Conservation (phyloP, 2,797 vertebrate species). For the Echeneis naucrates region DNA sequence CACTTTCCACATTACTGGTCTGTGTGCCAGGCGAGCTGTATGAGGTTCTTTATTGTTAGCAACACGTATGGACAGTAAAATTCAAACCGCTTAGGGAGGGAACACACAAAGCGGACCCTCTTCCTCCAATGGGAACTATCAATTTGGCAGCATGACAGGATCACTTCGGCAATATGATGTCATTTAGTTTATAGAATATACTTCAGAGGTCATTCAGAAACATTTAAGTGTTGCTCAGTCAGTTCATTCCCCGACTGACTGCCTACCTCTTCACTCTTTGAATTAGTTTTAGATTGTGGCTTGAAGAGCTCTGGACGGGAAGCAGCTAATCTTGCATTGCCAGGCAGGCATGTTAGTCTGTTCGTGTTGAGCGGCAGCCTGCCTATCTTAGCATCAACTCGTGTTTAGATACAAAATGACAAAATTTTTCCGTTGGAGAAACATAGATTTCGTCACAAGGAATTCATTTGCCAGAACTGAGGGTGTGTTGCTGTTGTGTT, state of each 20-base stretch:
- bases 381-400: slow-evolving; percentile 25
- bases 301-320: slow-evolving; percentile 43
- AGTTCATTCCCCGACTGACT: slow-evolving; percentile 10
- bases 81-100: not conserved
- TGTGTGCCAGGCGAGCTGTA: not conserved
- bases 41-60: not conserved
- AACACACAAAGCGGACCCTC: not conserved
- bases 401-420: slow-evolving; percentile 20
- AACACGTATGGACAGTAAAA: not conserved
- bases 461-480: slow-evolving; percentile 12
- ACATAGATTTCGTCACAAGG: slow-evolving; percentile 23
- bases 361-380: slow-evolving; percentile 22
- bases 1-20: slow-evolving; percentile 25
- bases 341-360: slow-evolving; percentile 38
- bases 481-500: slow-evolving; percentile 22
- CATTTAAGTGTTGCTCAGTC: not conserved
- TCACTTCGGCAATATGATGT: not conserved
- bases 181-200: not conserved
- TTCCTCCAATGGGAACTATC: not conserved
- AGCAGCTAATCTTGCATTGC: slow-evolving; percentile 33
- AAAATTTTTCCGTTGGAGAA: slow-evolving; percentile 20
- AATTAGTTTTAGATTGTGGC: slow-evolving; percentile 45
- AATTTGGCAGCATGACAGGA: not conserved
- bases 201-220: slow-evolving; percentile 16
- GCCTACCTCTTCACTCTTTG: slow-evolving; percentile 24